Base-by-base conservation (phyloP, 2,113 vertebrate species). In the Ascaphus truei region DNA sequence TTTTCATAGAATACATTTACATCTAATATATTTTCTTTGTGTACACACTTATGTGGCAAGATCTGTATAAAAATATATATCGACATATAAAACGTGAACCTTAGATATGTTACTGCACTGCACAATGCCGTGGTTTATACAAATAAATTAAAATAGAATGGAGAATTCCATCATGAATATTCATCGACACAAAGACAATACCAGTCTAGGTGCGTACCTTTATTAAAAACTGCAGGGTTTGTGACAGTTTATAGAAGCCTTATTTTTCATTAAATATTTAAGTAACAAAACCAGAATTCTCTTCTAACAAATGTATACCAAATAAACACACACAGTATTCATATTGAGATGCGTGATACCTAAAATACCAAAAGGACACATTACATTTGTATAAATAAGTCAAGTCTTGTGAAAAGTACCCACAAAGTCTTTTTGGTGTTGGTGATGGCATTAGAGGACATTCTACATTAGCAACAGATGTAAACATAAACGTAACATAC, bases 161-260 rank as follows among this genome's bases (percentile, higher is more conserved):
- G n/a, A n/a, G n/a, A n/a, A n/a, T n/a, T n/a, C n/a, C n/a, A n/a
- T n/a, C n/a, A n/a, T n/a, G n/a, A n/a, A n/a, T n/a, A n/a, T n/a
- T n/a, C n/a, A n/a, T n/a, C n/a, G n/a, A n/a, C n/a, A n/a, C n/a
- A 33, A 73, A 74, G 77, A 57, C 43, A 60, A 18, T 33, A 13
- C 76, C 77, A 15, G 1, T 74, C 83, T 79, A 77, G 75, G 81
- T 74, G 75, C 74, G 53, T 20, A 69, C 29, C 13, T 78, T 75
- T 79, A 82, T 62, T 75, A 81, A 79, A 79, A 86, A 84, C 77
- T 84, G 76, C 73, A 80, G 77, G 72, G 83, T 83, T 73, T 71
- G 63, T 72, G 30, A 72, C 68, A 57, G 51, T 73, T 45, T 33
- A 18, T 36, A 60, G 13, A 69, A 60, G 66, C 43, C 26, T 37